Base-by-base conservation (phyloP, 2,888 invertebrate species). In the Aspidiotus destructor region DNA sequence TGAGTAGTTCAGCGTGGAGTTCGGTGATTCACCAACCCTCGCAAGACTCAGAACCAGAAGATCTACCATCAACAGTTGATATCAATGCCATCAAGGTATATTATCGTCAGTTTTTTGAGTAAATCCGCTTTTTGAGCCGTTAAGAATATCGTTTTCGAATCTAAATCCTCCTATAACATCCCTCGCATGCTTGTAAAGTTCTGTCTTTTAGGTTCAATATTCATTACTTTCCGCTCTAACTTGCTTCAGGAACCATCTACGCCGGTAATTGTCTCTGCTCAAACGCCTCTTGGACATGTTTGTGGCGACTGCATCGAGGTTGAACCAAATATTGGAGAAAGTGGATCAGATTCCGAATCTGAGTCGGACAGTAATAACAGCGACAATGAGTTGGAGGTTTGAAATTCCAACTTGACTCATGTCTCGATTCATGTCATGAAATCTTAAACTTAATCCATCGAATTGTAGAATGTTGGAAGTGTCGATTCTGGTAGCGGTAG, bases 11-110 rank as follows among this genome's bases (percentile, higher is more conserved):
- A 68, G 76, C 75, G 17, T 76, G 76, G 76, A 76, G 75, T 72
- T 75, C 76, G 13, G 75, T 77, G 41, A 76, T 76, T 54, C 76
- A 76, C 70, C 74, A 73, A 53, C 76, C 76, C 28, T 75, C 75
- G 28, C 77, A 80, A 71, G 84, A 84, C 76, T 82, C 82, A 13
- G 84, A 84, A 75, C 82, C 82, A 60, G 83, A 84, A 71, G 81
- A 83, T 73, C 77, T 84, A 73, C 84, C 84, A 13, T 84, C 84
- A 41, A 85, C 85, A 41, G 84, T 85, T 71, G 85, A 85, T 73
- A 85, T 85, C 78, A 82, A 83, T 73, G 84, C 84, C 70, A 82
- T 85, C 75, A 84, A 83, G 76, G 81, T 70, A 68, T n/a, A n/a
- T 67, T 48, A 44, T 44, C n/a, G n/a, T n/a, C n/a, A n/a, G n/a